Evolutionary conservation across 1,140 invertebrate genomes (phyloP).

Genomic region (Drosophila repletoides): DNA sequence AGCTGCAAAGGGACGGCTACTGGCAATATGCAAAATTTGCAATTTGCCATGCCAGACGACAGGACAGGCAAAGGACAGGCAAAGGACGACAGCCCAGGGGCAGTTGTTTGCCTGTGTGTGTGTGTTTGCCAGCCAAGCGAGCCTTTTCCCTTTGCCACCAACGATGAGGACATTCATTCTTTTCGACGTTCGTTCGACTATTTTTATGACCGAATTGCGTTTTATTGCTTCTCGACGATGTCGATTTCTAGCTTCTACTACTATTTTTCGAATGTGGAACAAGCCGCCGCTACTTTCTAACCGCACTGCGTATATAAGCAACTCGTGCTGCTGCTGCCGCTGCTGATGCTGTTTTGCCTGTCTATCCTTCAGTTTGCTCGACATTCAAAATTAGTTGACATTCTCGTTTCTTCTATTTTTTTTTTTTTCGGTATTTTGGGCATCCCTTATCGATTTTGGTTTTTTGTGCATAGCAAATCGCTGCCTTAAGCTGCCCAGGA

Average conservation of each 20-base stretch:
- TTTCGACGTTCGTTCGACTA: conserved; percentile 74
- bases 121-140: neutral
- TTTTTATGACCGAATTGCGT: conserved; percentile 80
- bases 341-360: conserved; percentile 11
- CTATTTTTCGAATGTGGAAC: conserved; percentile 40
- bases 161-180: conserved; percentile 61
- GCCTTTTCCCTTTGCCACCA: conserved; percentile 14
- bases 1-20: conserved; percentile 35
- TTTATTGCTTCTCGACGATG: conserved; percentile 64
- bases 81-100: conserved; percentile 20
- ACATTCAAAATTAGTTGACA: conserved; percentile 78
- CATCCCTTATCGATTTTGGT: conserved; percentile 70
- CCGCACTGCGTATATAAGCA: conserved; percentile 36
- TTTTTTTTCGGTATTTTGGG: neutral
- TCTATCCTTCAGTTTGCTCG: no score
- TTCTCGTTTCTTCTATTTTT: conserved; percentile 31
- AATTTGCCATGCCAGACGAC: conserved; percentile 71
- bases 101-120: conserved; percentile 13
- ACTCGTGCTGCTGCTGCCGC: neutral
- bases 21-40: conserved; percentile 78
- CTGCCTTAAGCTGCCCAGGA: conserved; percentile 70
- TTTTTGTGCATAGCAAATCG: conserved; percentile 62
- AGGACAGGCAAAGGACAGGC: neutral
- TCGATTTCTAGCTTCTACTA: conserved; percentile 56
- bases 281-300: neutral